A percentile compares a stretch with the other conserved stretches of the same genome.
phyloP scores from a whole-genome alignment of 1,140 invertebrate genomes.

The Mesaphorura yosii region DNA sequence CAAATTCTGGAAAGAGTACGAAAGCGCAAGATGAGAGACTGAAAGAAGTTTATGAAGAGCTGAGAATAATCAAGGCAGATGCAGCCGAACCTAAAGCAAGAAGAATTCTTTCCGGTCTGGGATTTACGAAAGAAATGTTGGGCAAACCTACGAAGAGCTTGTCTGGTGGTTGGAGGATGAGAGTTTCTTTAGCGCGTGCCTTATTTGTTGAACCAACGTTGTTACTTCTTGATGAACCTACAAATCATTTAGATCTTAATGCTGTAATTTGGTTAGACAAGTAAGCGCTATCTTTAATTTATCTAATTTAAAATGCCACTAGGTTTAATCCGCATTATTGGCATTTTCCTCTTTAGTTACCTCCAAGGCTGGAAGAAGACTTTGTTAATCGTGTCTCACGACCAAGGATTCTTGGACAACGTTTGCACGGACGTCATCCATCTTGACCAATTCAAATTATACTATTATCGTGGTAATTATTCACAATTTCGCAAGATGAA shows the following conservation, averaged over 20 bases:
- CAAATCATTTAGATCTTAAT: slow-evolving; percentile 87
- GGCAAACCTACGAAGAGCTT: slow-evolving; percentile 86
- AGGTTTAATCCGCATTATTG: slow-evolving; percentile 8
- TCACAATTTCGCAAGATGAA: slow-evolving; percentile 99
- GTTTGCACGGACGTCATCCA: slow-evolving; percentile 99
- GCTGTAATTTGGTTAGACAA: slow-evolving; percentile 99
- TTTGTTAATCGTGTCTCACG: slow-evolving; percentile 92
- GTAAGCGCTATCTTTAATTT: slow-evolving; percentile 43
- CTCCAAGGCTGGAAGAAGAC: slow-evolving; percentile 97
- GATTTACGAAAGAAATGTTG: slow-evolving; percentile 90
- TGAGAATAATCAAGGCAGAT: slow-evolving; percentile 92
- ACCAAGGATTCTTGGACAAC: slow-evolving; percentile 98
- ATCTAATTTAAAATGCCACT: too few species aligned
- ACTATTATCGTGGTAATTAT: slow-evolving; percentile 97
- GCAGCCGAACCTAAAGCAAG: slow-evolving; percentile 89
- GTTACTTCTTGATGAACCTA: slow-evolving; percentile 91
- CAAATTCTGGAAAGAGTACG: slow-evolving; percentile 34
- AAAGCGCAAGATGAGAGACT: slow-evolving; percentile 20
- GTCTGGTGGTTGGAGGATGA: slow-evolving; percentile 97
- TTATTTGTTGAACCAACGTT: slow-evolving; percentile 87
- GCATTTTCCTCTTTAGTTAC: slow-evolving; percentile 50
- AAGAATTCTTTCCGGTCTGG: slow-evolving; percentile 90
- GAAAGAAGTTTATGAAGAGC: slow-evolving; percentile 75
- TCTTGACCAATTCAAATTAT: slow-evolving; percentile 78
- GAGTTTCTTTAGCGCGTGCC: slow-evolving; percentile 85